phyloP scores from a whole-genome alignment of 1,140 invertebrate species.

The Euura lappo region DNA sequence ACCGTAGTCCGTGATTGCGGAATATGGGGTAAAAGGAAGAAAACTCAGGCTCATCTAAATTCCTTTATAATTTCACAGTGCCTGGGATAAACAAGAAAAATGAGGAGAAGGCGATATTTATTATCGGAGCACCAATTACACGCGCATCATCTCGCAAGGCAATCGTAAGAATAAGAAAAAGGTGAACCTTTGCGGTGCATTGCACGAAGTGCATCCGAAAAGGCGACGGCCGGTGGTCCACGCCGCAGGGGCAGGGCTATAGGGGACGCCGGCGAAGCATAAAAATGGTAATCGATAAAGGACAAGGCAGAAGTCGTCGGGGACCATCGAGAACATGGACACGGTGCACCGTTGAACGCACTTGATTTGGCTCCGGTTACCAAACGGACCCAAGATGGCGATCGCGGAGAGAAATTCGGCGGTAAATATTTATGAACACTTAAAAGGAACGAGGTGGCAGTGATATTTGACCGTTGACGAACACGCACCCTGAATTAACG shows the following conservation, averaged over 20 bases:
- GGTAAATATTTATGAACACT: constrained; percentile 45
- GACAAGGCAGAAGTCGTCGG: constrained; percentile 17
- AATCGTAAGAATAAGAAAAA: no score
- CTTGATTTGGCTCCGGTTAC: constrained; percentile 40
- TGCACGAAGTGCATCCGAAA: no score
- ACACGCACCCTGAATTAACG: background rate
- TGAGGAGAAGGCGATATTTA: no score
- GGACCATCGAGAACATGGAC: constrained; percentile 30
- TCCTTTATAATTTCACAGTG: no score
- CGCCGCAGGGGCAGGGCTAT: background rate
- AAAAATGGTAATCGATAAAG: constrained; percentile 29
- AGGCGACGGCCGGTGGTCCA: background rate
- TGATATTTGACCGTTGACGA: background rate
- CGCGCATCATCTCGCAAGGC: no score
- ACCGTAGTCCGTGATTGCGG: no score
- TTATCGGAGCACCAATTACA: no score
- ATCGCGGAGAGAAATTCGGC: constrained; percentile 40
- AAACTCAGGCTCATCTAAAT: no score
- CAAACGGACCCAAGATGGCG: constrained; percentile 35
- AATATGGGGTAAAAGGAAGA: no score
- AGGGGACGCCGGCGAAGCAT: constrained; percentile 22
- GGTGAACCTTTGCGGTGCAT: no score
- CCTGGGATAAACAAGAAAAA: no score
- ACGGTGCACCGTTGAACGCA: constrained; percentile 26
- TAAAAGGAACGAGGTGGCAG: constrained; percentile 34